phyloP scores from a whole-genome alignment of 30 jellyfish, hydroid and myxozoan species.

The Aurelia sp. region DNA sequence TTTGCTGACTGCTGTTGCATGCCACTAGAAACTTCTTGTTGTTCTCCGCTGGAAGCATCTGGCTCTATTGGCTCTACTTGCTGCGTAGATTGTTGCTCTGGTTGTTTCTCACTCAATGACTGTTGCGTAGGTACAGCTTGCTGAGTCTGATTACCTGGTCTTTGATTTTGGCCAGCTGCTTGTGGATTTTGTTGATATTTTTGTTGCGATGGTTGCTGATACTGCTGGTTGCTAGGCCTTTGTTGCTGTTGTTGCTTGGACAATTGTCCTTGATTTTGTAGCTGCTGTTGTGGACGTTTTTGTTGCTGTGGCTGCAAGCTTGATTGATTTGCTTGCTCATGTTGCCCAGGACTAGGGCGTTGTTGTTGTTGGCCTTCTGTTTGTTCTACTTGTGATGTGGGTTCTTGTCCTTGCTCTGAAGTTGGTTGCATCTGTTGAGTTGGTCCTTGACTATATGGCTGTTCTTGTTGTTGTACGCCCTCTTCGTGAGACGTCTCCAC shows the following conservation, averaged over 20 bases:
- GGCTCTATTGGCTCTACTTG: constrained; percentile 8
- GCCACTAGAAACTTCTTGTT: background rate
- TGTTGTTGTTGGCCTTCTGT: constrained; percentile 24
- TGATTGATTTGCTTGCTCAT: background rate
- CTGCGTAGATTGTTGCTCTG: background rate
- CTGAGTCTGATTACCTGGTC: background rate
- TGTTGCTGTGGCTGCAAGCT: constrained; percentile 23
- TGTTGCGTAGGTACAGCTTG: no score
- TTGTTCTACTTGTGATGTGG: background rate
- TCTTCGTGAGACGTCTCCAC: background rate
- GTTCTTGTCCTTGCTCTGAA: background rate
- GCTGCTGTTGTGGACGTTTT: constrained; percentile 5
- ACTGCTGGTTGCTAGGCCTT: background rate
- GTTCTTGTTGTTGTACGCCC: background rate
- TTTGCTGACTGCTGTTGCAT: constrained; percentile 5
- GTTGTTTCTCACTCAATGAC: background rate
- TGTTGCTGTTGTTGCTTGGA: constrained; percentile 8
- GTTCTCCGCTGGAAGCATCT: background rate
- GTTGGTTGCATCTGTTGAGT: no score
- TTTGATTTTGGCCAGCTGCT: background rate
- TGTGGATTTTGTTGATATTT: background rate
- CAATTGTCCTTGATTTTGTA: background rate
- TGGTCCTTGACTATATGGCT: no score
- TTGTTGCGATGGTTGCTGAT: constrained; percentile 4
- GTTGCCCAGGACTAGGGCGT: background rate